Evolutionary conservation across 1,140 invertebrate species (phyloP).

Genomic region (Ladona fulva): DNA sequence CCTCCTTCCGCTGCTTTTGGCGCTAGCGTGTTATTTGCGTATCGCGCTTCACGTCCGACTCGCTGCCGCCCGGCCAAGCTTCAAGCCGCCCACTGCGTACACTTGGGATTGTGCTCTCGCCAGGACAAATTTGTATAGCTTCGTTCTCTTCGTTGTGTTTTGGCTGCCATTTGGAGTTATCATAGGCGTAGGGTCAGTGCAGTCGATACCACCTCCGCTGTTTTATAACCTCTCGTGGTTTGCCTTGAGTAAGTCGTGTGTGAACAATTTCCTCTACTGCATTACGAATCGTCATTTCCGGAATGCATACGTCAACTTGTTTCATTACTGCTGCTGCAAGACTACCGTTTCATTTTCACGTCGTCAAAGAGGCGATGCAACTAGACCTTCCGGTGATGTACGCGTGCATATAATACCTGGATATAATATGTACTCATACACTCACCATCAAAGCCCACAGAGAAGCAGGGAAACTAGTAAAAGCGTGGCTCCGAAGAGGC

Average conservation of each 20-base stretch:
- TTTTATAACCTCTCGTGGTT: conserved; percentile 59
- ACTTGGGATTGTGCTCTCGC: conserved; percentile 50
- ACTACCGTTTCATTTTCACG: conserved; percentile 61
- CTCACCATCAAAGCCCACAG: conserved; percentile 41
- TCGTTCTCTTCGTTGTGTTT: conserved; percentile 49
- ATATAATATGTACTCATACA: conserved; percentile 59
- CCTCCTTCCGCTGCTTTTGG: conserved; percentile 42
- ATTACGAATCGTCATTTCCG: conserved; percentile 56
- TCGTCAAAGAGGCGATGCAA: conserved; percentile 46
- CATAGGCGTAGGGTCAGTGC: conserved; percentile 41
- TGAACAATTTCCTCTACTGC: conserved; percentile 59
- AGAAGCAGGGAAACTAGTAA: conserved; percentile 25
- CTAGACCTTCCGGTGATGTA: conserved; percentile 51
- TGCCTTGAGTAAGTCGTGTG: conserved; percentile 55
- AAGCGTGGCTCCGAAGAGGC: background rate
- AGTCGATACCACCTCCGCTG: conserved; percentile 36
- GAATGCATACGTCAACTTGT: conserved; percentile 65
- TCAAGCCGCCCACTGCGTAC: conserved; percentile 52
- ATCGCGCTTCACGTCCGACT: conserved; percentile 31
- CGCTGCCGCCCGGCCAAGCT: conserved; percentile 40
- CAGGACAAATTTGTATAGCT: conserved; percentile 54
- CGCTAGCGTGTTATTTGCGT: conserved; percentile 41
- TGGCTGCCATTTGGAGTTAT: conserved; percentile 60
- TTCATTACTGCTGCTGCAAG: conserved; percentile 77
- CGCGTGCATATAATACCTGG: conserved; percentile 69